A percentile compares a stretch with the other conserved stretches of the same genome.
Conservation (phyloP, 2,113 vertebrate species). For the Spea bombifrons region DNA sequence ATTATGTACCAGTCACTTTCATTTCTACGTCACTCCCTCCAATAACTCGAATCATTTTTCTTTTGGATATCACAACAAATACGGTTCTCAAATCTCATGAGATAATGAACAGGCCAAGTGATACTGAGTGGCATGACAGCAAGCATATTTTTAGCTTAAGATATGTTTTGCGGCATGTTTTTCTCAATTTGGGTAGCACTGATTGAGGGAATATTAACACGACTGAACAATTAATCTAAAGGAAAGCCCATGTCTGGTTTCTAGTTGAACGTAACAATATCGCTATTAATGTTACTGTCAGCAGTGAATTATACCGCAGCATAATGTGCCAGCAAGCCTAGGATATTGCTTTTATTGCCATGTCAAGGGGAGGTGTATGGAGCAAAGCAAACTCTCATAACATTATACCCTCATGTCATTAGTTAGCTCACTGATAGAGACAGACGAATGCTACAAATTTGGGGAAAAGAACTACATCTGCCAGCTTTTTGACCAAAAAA, state of each 20-base stretch:
- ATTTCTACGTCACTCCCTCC: conserved; percentile 34
- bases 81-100: neutral
- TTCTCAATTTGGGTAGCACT: neutral
- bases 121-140: conserved; percentile 3
- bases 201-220: conserved; percentile 9
- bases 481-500: too few species aligned
- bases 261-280: conserved; percentile 3
- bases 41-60: conserved; percentile 30
- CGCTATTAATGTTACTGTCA: neutral
- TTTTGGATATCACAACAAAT: conserved; percentile 6
- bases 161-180: conserved; percentile 8
- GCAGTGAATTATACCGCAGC: too few species aligned
- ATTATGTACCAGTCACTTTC: conserved; percentile 36
- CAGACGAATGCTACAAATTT: too few species aligned
- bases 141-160: conserved; percentile 18
- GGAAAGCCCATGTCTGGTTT: neutral
- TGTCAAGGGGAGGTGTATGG: too few species aligned
- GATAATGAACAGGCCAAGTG: conserved; percentile 3
- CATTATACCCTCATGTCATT: too few species aligned
- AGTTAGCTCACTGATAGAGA: too few species aligned
- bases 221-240: neutral
- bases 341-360: too few species aligned
- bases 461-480: too few species aligned
- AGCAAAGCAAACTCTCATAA: too few species aligned
- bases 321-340: too few species aligned